These are phyloP conservation scores for Leptogaster cylindrica DNA, from an alignment of 2,888 invertebrate species.

Conservation along the genomic window DNA sequence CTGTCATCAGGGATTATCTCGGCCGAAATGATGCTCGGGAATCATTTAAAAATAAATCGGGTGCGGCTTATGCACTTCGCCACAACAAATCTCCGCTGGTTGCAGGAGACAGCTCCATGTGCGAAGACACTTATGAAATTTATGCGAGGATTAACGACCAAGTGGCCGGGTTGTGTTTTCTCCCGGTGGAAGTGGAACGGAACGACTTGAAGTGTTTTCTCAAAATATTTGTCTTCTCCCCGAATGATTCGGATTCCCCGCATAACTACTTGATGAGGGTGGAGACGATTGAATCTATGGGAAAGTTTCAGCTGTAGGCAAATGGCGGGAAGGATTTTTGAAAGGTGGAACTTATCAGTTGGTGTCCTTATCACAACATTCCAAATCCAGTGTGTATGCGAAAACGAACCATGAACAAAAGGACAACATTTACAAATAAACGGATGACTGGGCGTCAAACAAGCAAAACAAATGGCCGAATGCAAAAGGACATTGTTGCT, in stretches of 20 bases:
- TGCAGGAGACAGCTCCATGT: background rate
- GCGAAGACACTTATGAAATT: constrained; percentile 6
- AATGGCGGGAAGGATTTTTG: background rate
- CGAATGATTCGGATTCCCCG: constrained; percentile 40
- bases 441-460: constrained; percentile 46
- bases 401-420: constrained; percentile 16
- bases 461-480: constrained; percentile 33
- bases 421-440: constrained; percentile 44
- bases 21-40: constrained; percentile 28
- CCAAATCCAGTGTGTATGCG: background rate
- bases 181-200: constrained; percentile 7
- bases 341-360: background rate
- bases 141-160: constrained; percentile 22
- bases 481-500: no score
- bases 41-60: constrained; percentile 47
- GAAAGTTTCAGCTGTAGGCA: background rate
- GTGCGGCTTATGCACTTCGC: constrained; percentile 33
- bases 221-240: constrained; percentile 43
- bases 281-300: background rate
- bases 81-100: constrained; percentile 40
- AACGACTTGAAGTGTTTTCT: constrained; percentile 41
- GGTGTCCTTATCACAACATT: no score
- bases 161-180: constrained; percentile 22
- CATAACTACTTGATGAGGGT: background rate
- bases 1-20: constrained; percentile 44